Conservation (phyloP, 2,113 vertebrate species). For the Oncorhynchus keta region DNA sequence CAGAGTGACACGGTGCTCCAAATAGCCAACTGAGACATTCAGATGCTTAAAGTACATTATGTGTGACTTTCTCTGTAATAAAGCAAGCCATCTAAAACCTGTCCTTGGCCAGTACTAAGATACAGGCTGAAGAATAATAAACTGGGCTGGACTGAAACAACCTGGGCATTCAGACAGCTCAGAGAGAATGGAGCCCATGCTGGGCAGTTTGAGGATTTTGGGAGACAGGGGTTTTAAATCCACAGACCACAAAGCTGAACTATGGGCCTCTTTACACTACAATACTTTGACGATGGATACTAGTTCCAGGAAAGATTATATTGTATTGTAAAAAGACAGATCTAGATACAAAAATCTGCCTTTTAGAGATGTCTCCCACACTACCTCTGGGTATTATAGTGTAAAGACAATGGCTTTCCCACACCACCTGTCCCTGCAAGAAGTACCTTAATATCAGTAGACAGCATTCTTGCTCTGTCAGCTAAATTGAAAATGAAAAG, state of each 20-base stretch:
- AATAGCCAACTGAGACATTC: background rate
- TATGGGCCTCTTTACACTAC: too few species aligned
- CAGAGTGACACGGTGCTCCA: background rate
- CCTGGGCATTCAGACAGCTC: background rate
- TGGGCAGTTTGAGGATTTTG: background rate
- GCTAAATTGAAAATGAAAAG: too few species aligned
- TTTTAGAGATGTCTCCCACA: too few species aligned
- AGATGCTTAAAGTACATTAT: background rate
- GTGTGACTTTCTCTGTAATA: background rate
- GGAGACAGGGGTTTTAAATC: background rate
- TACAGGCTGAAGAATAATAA: background rate
- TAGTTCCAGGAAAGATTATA: too few species aligned
- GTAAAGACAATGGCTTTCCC: too few species aligned
- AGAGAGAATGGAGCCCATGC: background rate
- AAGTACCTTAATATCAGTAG: too few species aligned
- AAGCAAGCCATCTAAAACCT: background rate
- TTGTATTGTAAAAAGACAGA: background rate
- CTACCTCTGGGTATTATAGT: too few species aligned
- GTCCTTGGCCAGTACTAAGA: background rate
- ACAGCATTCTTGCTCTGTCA: too few species aligned
- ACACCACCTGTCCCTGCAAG: too few species aligned
- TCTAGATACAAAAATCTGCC: too few species aligned
- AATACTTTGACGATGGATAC: too few species aligned
- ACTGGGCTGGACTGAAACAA: background rate
- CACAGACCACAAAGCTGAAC: background rate